Conservation (phyloP, 1,140 invertebrate species). For the Cyclargus thomasi region DNA sequence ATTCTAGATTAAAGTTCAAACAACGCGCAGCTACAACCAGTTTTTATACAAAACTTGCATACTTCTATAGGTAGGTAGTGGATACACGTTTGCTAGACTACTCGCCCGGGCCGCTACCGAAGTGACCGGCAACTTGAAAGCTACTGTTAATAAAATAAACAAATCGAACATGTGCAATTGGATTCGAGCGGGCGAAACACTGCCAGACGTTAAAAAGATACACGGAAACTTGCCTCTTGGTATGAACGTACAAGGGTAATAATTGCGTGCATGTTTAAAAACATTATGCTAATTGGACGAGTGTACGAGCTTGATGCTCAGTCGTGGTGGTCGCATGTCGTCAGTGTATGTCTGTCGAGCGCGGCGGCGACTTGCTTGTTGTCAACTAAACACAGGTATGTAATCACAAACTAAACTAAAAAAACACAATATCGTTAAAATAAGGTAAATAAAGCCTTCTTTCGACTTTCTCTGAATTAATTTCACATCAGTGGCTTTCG, state of each 20-base stretch:
- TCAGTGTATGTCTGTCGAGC: constrained; percentile 50
- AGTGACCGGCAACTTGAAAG: constrained; percentile 9
- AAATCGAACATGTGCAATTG: constrained; percentile 12
- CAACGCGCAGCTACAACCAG: not conserved
- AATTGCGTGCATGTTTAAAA: constrained; percentile 1
- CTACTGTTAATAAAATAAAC: constrained; percentile 16
- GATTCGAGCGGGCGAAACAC: constrained; percentile 2
- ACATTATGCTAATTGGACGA: not conserved
- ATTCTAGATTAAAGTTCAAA: not conserved
- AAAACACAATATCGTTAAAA: too few species aligned
- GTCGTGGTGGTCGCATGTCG: constrained; percentile 24
- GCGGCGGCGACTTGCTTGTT: constrained; percentile 31
- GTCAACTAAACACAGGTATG: not conserved
- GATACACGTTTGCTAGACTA: not conserved
- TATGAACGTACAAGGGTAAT: not conserved
- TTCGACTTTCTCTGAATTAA: not conserved
- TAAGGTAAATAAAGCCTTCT: not conserved
- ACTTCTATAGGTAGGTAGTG: not conserved
- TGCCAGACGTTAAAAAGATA: not conserved
- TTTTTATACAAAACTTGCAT: not conserved
- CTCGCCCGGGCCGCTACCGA: not conserved
- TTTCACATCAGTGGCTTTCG: not conserved
- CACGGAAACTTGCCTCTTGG: constrained; percentile 1
- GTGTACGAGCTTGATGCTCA: not conserved
- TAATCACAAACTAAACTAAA: not conserved